Conservation (phyloP, 2,797 vertebrate species). For the Propithecus deckenii region DNA sequence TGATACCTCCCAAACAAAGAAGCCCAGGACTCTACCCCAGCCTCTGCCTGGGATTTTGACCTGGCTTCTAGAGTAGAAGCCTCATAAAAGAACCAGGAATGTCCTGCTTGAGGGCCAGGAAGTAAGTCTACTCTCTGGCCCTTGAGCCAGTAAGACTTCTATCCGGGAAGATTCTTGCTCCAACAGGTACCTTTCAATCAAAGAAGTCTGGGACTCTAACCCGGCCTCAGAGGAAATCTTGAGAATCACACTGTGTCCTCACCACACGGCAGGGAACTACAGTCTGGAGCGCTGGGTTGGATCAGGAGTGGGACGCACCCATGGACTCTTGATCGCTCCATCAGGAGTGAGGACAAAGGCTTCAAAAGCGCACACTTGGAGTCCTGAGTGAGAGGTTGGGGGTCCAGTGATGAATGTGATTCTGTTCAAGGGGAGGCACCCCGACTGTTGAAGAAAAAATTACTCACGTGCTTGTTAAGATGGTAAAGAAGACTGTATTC, state of each 20-base stretch:
- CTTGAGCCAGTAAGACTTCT: background rate
- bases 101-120: background rate
- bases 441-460: background rate
- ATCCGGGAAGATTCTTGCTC: background rate
- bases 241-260: background rate
- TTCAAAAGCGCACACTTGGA: background rate
- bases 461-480: background rate
- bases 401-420: background rate
- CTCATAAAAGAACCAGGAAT: background rate
- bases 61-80: background rate
- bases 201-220: background rate
- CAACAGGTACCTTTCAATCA: background rate
- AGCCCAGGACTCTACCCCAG: background rate
- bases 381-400: background rate
- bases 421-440: background rate
- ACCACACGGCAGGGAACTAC: background rate
- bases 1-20: background rate
- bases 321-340: background rate
- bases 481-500: background rate
- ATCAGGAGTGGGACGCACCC: too few relatives aligned
- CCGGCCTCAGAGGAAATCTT: background rate
- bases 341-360: background rate
- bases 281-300: background rate
- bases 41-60: background rate
- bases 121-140: background rate